Conservation (phyloP, 2,797 vertebrate species). For the Leptodactylus fallax region DNA sequence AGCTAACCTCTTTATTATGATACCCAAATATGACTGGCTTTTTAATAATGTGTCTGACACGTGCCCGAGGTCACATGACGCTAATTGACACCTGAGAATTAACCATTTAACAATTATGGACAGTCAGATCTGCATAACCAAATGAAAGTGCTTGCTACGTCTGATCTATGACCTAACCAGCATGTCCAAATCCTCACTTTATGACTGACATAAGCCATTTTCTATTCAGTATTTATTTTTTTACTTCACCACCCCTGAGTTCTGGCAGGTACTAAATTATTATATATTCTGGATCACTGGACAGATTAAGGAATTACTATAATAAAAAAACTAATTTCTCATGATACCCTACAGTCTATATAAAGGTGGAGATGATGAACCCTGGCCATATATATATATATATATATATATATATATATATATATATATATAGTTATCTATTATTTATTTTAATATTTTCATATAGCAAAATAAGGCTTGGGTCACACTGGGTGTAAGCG, state of each 20-base stretch:
- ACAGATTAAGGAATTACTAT: neutral
- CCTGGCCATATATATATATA: too few relatives aligned
- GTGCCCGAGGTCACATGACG: conserved; percentile 45
- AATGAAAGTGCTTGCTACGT: neutral
- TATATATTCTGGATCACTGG: neutral
- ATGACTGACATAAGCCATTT: too few relatives aligned
- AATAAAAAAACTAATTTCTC: neutral
- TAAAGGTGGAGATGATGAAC: neutral
- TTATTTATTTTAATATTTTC: too few relatives aligned
- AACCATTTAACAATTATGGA: neutral
- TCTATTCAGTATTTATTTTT: too few relatives aligned
- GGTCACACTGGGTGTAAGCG: too few relatives aligned
- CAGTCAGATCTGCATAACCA: neutral
- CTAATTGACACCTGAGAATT: conserved; percentile 14
- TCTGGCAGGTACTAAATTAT: too few relatives aligned
- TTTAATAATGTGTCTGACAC: conserved; percentile 51
- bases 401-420: too few relatives aligned
- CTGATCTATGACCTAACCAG: neutral
- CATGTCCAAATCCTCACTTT: too few relatives aligned
- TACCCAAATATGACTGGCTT: conserved; percentile 61
- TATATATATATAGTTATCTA: too few relatives aligned
- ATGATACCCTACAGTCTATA: neutral
- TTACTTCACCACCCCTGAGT: neutral
- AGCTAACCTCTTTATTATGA: conserved; percentile 60
- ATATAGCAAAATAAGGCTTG: too few relatives aligned